A percentile compares a stretch with the other conserved stretches of the same genome.
Evolutionary conservation across 1,140 invertebrate species (phyloP).

Genomic region (Hyposmocoma kahamanoa): DNA sequence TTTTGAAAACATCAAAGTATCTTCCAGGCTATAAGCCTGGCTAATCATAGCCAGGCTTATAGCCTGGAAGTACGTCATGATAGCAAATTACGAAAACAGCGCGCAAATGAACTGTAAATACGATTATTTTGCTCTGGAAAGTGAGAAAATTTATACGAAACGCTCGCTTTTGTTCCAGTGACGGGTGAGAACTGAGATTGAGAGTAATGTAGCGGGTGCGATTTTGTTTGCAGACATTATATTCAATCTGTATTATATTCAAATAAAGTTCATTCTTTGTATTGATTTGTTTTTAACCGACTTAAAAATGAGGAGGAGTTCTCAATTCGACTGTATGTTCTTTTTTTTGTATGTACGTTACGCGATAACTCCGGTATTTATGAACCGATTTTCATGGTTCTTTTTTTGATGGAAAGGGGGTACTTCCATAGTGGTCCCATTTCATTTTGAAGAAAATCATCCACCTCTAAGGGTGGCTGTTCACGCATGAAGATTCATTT

Average conservation of each 20-base stretch:
- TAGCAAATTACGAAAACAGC: constrained; percentile 35
- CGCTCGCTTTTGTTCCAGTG: constrained; percentile 29
- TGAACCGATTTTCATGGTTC: too few relatives aligned
- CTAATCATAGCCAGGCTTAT: background rate
- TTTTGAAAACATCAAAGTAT: background rate
- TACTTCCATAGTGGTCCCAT: too few relatives aligned
- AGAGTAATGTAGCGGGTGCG: background rate
- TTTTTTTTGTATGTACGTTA: too few relatives aligned
- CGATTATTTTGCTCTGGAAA: constrained; percentile 40
- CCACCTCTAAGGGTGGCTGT: too few relatives aligned
- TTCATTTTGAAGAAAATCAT: too few relatives aligned
- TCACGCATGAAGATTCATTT: too few relatives aligned
- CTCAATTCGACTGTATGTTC: too few relatives aligned
- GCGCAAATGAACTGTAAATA: constrained; percentile 40
- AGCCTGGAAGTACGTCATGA: constrained; percentile 28
- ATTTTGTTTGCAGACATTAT: background rate
- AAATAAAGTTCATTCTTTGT: background rate
- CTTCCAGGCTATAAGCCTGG: background rate
- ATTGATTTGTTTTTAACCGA: background rate
- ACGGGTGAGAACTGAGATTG: background rate
- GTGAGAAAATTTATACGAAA: constrained; percentile 48
- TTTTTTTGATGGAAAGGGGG: too few relatives aligned
- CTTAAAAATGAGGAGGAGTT: too few relatives aligned
- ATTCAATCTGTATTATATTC: background rate
- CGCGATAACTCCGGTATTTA: too few relatives aligned